These are phyloP conservation scores for Actinia tenebrosa DNA, from an alignment of 64 coral and sea anemone species.

Conservation along the genomic window DNA sequence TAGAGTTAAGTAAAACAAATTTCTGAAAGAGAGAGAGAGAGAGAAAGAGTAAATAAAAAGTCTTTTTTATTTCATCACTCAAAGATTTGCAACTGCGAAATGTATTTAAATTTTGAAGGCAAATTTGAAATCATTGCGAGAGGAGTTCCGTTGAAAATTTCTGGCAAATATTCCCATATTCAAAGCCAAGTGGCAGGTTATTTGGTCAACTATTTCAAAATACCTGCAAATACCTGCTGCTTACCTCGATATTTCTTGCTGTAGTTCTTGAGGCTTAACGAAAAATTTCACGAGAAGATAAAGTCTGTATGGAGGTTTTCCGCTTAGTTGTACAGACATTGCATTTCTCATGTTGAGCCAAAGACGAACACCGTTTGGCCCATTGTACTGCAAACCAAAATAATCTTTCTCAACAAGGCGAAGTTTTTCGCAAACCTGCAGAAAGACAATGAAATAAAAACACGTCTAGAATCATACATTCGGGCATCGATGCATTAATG, in stretches of 20 bases:
- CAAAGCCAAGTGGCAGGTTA: not conserved
- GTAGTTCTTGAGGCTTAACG: slow-evolving; percentile 98
- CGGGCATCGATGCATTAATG: slow-evolving; percentile 19
- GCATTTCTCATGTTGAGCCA: slow-evolving; percentile 97
- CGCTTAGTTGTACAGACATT: slow-evolving; percentile 80
- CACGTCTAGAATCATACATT: slow-evolving; percentile 1
- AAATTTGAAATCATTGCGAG: not conserved
- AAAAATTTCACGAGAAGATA: slow-evolving; percentile 98
- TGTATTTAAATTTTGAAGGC: not conserved
- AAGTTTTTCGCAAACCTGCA: slow-evolving; percentile 91
- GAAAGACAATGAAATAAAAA: slow-evolving; percentile 20
- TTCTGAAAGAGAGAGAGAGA: slow-evolving; percentile 58
- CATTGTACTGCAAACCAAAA: slow-evolving; percentile 95
- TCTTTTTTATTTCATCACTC: slow-evolving; percentile 10
- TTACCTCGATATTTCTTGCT: slow-evolving; percentile 99
- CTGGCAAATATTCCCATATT: slow-evolving; percentile 17
- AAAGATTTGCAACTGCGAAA: slow-evolving; percentile 5
- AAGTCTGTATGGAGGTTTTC: slow-evolving; percentile 82
- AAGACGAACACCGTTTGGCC: slow-evolving; percentile 70
- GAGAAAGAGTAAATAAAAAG: slow-evolving; percentile 4
- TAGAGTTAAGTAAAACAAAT: slow-evolving; percentile 93
- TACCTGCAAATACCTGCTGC: not conserved
- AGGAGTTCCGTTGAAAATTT: slow-evolving; percentile 11
- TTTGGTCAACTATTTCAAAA: not conserved
- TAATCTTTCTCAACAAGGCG: slow-evolving; percentile 93